Conservation (phyloP, 2,888 invertebrate genomes). For the Endomychus coccineus region DNA sequence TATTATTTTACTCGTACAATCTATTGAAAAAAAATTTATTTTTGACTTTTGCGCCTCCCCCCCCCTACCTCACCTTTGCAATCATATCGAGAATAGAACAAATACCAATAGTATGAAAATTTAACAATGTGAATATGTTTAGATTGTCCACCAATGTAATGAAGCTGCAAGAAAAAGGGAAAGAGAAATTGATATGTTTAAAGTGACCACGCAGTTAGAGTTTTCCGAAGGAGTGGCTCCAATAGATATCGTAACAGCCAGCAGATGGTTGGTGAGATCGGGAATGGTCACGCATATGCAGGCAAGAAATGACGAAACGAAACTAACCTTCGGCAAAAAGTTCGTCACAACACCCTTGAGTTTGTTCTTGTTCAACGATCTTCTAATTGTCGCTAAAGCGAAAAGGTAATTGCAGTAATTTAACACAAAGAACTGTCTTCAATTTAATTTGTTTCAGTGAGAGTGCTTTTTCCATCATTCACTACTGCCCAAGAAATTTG, state of each 20-base stretch:
- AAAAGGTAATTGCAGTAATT: no score
- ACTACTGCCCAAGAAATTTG: conserved; percentile 78
- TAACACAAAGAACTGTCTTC: no score
- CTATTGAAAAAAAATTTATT: no score
- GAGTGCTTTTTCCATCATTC: conserved; percentile 65
- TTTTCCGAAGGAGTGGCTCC: conserved; percentile 53
- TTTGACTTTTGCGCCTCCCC: no score
- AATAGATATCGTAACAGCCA: conserved; percentile 31
- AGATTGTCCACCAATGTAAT: conserved; percentile 88
- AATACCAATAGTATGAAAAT: no score
- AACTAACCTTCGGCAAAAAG: conserved; percentile 79
- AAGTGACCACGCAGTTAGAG: conserved; percentile 56
- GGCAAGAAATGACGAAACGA: conserved; percentile 65
- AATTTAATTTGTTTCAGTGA: conserved; percentile 60
- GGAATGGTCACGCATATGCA: conserved; percentile 76
- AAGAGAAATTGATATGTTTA: conserved; percentile 78
- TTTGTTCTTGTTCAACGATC: conserved; percentile 87
- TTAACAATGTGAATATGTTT: no score
- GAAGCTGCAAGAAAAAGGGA: conserved; percentile 84
- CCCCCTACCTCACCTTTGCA: no score
- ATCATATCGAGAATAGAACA: no score
- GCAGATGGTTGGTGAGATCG: conserved; percentile 72
- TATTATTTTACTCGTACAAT: no score
- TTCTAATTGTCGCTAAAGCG: conserved; percentile 76
- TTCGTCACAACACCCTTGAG: conserved; percentile 67